Evolutionary conservation across 1,140 invertebrate genomes (phyloP).

Genomic region (Trichomalopsis sarcophagae): DNA sequence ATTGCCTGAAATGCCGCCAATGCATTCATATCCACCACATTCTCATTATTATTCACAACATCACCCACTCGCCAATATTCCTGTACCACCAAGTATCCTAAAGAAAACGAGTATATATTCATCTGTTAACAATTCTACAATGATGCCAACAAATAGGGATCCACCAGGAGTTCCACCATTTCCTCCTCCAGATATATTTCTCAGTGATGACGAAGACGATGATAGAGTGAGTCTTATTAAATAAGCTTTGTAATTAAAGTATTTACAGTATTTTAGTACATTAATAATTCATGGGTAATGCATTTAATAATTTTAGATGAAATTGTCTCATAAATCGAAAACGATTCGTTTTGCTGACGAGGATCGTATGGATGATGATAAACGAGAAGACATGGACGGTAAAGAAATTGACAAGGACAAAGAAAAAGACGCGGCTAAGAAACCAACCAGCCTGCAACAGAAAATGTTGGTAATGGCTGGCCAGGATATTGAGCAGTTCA

Average conservation of each 20-base stretch:
- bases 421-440: conserved; percentile 72
- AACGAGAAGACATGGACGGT: conserved; percentile 66
- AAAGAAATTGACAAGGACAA: conserved; percentile 68
- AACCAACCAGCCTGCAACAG: conserved; percentile 86
- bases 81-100: conserved; percentile 80
- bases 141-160: conserved; percentile 74
- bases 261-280: not conserved
- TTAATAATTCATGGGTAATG: not conserved
- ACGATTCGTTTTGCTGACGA: conserved; percentile 82
- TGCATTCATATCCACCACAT: conserved; percentile 73
- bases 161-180: conserved; percentile 93
- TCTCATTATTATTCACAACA: conserved; percentile 70
- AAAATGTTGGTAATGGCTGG: conserved; percentile 90
- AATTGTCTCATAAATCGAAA: conserved; percentile 74
- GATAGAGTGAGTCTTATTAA: conserved; percentile 66
- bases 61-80: conserved; percentile 72
- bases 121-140: conserved; percentile 75
- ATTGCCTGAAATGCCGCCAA: conserved; percentile 81
- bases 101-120: conserved; percentile 80
- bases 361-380: conserved; percentile 74
- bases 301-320: conserved; percentile 57
- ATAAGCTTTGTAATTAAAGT: conserved; percentile 11
- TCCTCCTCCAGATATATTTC: conserved; percentile 82
- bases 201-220: conserved; percentile 79
- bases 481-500: conserved; percentile 93